Evolutionary conservation across 2,797 vertebrate species (phyloP).

Genomic region (Tapera naevia): DNA sequence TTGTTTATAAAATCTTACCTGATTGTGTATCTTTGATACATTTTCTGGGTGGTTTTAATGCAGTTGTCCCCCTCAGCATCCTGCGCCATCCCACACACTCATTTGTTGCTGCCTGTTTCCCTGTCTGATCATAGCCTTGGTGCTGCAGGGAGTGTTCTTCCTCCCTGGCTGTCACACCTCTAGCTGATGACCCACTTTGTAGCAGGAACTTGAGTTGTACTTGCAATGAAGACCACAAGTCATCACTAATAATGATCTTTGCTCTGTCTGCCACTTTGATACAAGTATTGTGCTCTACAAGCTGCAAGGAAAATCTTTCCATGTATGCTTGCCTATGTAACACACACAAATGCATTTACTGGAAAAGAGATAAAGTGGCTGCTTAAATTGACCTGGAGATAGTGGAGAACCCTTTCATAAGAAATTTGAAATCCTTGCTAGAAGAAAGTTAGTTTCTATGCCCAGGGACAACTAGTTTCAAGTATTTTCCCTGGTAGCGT

Average conservation of each 20-base stretch:
- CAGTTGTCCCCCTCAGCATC: neutral
- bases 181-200: neutral
- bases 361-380: neutral
- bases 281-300: neutral
- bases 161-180: neutral
- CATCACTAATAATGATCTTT: neutral
- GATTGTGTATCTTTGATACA: neutral
- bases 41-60: neutral
- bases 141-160: neutral
- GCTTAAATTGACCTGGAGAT: neutral
- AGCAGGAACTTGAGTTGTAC: neutral
- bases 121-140: neutral
- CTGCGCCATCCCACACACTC: neutral
- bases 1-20: neutral
- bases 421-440: neutral
- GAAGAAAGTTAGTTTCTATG: neutral
- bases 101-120: neutral
- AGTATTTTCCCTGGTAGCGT: neutral
- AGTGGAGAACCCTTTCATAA: neutral
- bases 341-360: neutral
- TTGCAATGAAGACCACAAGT: neutral
- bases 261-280: neutral
- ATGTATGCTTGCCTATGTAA: neutral
- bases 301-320: neutral
- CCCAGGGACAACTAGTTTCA: neutral